A percentile compares a stretch with the other conserved stretches of the same genome.
These are phyloP conservation scores for Tetragnatha montana DNA, from an alignment of 2,888 invertebrate species.

Conservation along the genomic window DNA sequence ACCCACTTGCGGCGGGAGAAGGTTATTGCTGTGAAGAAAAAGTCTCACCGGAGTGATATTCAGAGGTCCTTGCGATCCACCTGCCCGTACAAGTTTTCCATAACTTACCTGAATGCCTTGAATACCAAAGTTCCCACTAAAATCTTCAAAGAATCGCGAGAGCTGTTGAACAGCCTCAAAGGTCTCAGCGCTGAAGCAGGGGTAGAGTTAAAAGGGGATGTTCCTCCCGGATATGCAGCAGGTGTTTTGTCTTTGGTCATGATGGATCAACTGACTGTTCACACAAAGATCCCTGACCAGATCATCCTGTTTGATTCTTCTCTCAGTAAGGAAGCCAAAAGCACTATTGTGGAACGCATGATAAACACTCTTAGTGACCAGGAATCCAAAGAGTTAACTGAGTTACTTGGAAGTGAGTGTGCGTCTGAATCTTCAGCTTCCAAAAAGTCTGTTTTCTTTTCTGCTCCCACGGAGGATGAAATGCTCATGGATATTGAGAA, in stretches of 20 bases:
- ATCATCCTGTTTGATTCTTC: slow-evolving; percentile 63
- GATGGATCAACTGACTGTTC: slow-evolving; percentile 25
- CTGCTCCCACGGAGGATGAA: not conserved
- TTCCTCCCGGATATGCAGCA: slow-evolving; percentile 60
- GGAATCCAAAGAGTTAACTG: slow-evolving; percentile 52
- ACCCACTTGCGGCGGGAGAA: slow-evolving; percentile 80
- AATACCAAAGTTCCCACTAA: slow-evolving; percentile 46
- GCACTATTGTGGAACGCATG: slow-evolving; percentile 55
- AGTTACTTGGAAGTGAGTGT: slow-evolving; percentile 15
- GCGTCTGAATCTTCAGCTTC: not conserved
- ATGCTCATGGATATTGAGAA: not conserved
- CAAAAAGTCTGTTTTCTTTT: not conserved
- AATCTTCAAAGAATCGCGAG: slow-evolving; percentile 51
- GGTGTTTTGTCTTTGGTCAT: slow-evolving; percentile 44
- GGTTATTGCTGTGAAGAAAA: slow-evolving; percentile 79
- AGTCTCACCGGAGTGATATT: slow-evolving; percentile 77
- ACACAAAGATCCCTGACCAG: slow-evolving; percentile 58
- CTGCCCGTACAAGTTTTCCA: slow-evolving; percentile 76
- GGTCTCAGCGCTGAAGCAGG: not conserved
- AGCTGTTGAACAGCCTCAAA: slow-evolving; percentile 38
- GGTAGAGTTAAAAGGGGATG: slow-evolving; percentile 44
- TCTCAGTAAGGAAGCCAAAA: slow-evolving; percentile 39
- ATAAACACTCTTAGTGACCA: slow-evolving; percentile 47
- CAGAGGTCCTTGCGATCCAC: slow-evolving; percentile 78
- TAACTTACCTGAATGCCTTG: slow-evolving; percentile 53